These are phyloP conservation scores for Urocitellus parryii DNA, from an alignment of 2,113 vertebrate genomes.

Conservation along the genomic window DNA sequence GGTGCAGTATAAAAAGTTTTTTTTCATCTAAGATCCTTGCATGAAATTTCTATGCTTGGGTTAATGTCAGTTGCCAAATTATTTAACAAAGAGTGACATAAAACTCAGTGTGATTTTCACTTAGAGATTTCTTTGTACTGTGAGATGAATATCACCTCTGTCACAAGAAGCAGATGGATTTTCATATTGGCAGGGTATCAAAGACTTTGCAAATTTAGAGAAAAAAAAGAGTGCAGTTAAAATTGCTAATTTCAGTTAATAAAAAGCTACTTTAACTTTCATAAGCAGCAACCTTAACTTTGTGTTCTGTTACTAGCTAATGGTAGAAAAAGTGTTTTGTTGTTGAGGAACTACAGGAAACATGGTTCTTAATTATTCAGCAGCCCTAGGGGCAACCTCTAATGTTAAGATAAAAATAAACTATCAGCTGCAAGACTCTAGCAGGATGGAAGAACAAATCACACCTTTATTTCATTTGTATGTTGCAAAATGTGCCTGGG, in stretches of 20 bases:
- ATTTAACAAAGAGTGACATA: conserved; percentile 9
- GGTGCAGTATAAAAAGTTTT: background rate
- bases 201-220: background rate
- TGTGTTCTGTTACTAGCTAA: conserved; percentile 35
- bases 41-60: background rate
- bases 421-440: background rate
- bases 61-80: background rate
- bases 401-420: conserved; percentile 69
- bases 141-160: background rate
- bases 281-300: background rate
- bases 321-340: conserved; percentile 62
- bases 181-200: background rate
- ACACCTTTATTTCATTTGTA: conserved; percentile 53
- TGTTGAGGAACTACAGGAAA: conserved; percentile 67
- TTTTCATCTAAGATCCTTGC: background rate
- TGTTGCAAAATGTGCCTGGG: conserved; percentile 50
- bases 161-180: background rate
- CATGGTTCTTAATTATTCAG: conserved; percentile 85
- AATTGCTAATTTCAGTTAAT: background rate
- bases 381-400: conserved; percentile 69
- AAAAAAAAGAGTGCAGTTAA: background rate
- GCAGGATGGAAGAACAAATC: conserved; percentile 49
- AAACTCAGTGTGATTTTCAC: background rate
- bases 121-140: background rate
- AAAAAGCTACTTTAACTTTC: conserved; percentile 13